phyloP scores from a whole-genome alignment of 2,113 vertebrate genomes.

The Oophaga pumilio region DNA sequence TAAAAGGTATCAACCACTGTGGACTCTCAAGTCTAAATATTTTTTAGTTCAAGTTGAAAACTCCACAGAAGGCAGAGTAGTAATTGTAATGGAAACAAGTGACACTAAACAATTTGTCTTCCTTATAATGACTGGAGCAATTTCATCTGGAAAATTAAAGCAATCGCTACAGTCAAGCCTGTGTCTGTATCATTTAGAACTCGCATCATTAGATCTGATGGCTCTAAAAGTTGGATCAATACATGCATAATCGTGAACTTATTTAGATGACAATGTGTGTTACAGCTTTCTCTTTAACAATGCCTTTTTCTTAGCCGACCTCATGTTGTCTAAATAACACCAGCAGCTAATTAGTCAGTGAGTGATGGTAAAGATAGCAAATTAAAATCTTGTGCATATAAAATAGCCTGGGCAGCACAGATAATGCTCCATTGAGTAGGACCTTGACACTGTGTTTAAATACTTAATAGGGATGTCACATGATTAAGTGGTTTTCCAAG shows the following conservation, averaged over 20 bases:
- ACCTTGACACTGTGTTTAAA: too few relatives aligned
- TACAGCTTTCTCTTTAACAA: constrained; percentile 59
- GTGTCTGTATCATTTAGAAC: constrained; percentile 70
- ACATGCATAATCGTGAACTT: constrained; percentile 66
- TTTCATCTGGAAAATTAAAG: constrained; percentile 69
- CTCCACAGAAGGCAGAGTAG: constrained; percentile 43
- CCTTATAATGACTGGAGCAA: constrained; percentile 65
- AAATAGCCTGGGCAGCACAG: background rate
- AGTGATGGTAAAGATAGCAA: background rate
- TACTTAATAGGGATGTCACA: too few relatives aligned
- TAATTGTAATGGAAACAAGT: constrained; percentile 65
- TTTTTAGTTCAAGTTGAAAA: constrained; percentile 45
- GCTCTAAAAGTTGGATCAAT: constrained; percentile 69
- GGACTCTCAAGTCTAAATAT: too few relatives aligned
- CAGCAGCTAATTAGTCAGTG: background rate
- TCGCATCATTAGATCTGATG: constrained; percentile 69
- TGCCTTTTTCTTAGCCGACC: constrained; percentile 51
- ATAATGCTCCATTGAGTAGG: background rate
- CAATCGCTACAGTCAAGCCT: constrained; percentile 65
- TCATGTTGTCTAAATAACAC: background rate
- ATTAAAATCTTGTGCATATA: background rate
- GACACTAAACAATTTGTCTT: constrained; percentile 66
- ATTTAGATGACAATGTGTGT: constrained; percentile 64
- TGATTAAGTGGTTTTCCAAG: too few relatives aligned
- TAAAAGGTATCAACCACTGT: too few relatives aligned